Conservation (phyloP, 2,113 vertebrate genomes). For the Pterocles gutturalis region DNA sequence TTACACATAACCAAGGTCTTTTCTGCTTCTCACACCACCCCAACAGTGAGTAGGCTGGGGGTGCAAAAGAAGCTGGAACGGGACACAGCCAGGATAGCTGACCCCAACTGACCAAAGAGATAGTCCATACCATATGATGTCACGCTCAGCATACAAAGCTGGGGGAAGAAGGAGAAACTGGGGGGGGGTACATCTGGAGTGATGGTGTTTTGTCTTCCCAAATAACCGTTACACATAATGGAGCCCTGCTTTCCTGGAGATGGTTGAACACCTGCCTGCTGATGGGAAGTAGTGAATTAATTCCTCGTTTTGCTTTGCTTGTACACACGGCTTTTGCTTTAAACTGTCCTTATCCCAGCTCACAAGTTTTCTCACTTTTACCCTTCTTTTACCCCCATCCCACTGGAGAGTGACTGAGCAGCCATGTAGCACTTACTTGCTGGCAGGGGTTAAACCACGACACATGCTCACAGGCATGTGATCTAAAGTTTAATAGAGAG, state of each 20-base stretch:
- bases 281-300: background rate
- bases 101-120: no score
- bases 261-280: no score
- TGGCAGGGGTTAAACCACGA: background rate
- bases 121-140: no score
- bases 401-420: rapidly evolving
- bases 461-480: background rate
- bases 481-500: background rate
- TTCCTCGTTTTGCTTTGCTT: background rate
- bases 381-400: background rate
- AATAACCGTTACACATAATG: no score
- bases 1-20: background rate
- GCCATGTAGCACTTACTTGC: background rate
- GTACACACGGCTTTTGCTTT: rapidly evolving
- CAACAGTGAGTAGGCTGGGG: rapidly evolving
- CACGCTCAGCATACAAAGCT: no score
- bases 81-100: background rate
- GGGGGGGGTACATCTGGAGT: no score
- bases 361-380: background rate
- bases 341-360: background rate
- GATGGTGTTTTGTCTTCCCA: no score
- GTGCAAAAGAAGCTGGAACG: background rate
- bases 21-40: background rate
- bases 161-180: no score
- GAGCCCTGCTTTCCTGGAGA: no score